Evolutionary conservation across 2,888 invertebrate species (phyloP).

Genomic region (Chesias legatella): DNA sequence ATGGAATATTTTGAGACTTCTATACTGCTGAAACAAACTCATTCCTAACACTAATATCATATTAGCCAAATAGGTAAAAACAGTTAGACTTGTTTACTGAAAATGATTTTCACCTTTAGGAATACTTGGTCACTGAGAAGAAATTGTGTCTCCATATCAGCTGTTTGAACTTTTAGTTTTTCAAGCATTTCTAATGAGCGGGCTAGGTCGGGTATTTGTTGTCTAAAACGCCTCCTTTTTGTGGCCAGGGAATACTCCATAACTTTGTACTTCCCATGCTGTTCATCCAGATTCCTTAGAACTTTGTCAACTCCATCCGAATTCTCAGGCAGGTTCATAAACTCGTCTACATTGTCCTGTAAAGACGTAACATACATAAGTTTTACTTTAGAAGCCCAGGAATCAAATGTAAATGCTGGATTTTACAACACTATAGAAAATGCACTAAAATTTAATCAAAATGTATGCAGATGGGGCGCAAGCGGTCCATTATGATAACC

Average conservation of each 20-base stretch:
- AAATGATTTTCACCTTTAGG: slow-evolving; percentile 68
- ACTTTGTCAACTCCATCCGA: slow-evolving; percentile 91
- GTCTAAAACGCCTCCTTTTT: slow-evolving; percentile 91
- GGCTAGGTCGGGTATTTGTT: slow-evolving; percentile 96
- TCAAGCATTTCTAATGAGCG: slow-evolving; percentile 95
- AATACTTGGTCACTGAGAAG: slow-evolving; percentile 95
- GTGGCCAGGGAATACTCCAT: slow-evolving; percentile 96
- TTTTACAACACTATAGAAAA: too few species aligned
- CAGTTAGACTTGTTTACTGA: too few species aligned
- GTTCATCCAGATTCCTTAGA: slow-evolving; percentile 92
- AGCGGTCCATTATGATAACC: slow-evolving; percentile 12
- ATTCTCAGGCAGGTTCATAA: slow-evolving; percentile 92
- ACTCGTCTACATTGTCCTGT: slow-evolving; percentile 96
- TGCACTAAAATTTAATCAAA: background rate
- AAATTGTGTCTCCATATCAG: slow-evolving; percentile 92
- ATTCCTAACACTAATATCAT: too few species aligned
- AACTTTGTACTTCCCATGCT: slow-evolving; percentile 97
- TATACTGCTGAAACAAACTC: too few species aligned
- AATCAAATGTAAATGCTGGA: too few species aligned
- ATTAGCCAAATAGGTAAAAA: too few species aligned
- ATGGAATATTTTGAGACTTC: too few species aligned
- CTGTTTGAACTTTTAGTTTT: slow-evolving; percentile 90
- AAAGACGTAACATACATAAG: too few species aligned
- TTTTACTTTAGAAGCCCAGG: background rate
- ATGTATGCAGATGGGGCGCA: slow-evolving; percentile 8